Evolutionary conservation across 2,797 vertebrate genomes (phyloP).

Genomic region (Sebastes dallii): DNA sequence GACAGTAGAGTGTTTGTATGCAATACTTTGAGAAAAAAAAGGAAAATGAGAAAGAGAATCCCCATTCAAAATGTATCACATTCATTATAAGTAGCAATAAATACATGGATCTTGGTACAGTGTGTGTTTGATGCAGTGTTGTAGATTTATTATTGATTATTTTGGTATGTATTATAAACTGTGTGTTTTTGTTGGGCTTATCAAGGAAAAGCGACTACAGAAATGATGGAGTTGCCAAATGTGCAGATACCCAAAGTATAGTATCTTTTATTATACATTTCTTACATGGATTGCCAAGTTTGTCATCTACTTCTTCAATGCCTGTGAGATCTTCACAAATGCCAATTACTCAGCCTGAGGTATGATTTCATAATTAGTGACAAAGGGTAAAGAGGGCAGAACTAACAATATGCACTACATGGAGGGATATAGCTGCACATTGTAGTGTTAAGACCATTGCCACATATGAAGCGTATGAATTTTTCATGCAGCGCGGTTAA

Average conservation of each 20-base stretch:
- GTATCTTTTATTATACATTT: not conserved
- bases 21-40: not conserved
- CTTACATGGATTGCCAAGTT: not conserved
- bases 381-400: constrained; percentile 6
- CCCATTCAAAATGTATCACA: not conserved
- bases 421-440: not conserved
- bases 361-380: constrained; percentile 25
- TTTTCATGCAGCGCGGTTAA: constrained; percentile 20
- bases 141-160: not conserved
- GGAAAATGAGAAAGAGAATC: not conserved
- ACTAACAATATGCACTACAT: not conserved
- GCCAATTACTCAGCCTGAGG: not conserved
- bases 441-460: not conserved
- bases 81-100: not conserved
- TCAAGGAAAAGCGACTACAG: not conserved
- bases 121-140: not conserved
- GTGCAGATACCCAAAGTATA: not conserved
- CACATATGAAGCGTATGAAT: not conserved
- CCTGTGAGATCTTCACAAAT: not conserved
- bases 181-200: not conserved
- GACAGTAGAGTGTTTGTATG: not conserved
- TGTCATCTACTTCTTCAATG: not conserved
- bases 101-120: not conserved
- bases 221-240: not conserved
- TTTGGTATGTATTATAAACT: not conserved